Base-by-base conservation (phyloP, 2,888 invertebrate species). In the Imbricaverruca yamaguchii region DNA sequence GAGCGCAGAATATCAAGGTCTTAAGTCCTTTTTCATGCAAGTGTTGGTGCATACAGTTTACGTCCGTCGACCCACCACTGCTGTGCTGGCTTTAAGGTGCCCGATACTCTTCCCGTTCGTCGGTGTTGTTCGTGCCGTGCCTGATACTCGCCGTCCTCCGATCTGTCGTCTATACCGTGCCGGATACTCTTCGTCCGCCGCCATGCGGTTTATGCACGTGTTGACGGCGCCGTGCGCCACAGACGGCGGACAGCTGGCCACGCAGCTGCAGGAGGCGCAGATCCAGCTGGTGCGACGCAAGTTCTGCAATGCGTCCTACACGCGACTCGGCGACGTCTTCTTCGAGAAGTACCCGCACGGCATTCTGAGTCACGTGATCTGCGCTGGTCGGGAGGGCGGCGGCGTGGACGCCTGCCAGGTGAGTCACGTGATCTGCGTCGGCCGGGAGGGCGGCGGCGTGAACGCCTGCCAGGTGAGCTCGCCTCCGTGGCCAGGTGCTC, bases 321-420 rank as follows among this genome's bases (percentile, higher is more conserved):
- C 74, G 1, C 53, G 21, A 21, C 74, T 74, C 10, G 74, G 74
- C 55, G 13, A 18, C 18, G 21, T 10, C 21, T 74, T 74, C 74
- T 74, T 74, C 55, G 74, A 74, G 0, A 74, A 74, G 53, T 74
- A 39, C 74, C 74, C 74, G 55, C 6, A 18, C 21, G 74, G 74
- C 10, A 21, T 74, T 8, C 74, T 74, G 21, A 74, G 74, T 55
- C 74, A 74, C 74, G 53, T 74, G 53, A 18, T 74, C 53, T 74
- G 74, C 21, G 74, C 74, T 10, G 74, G 74, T 7, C 18, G 55
- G 10, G 11, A 55, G 74, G 18, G 55, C 21, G 74, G 74, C 18
- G 74, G 74, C 74, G 74, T 74, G 21, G 74, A 74, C 55, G 74
- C 74, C 55, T 74, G 74, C 53, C 74, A 74, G 55, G 74, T 74